Conservation (phyloP, 2,113 vertebrate genomes). For the Agapornis roseicollis region DNA sequence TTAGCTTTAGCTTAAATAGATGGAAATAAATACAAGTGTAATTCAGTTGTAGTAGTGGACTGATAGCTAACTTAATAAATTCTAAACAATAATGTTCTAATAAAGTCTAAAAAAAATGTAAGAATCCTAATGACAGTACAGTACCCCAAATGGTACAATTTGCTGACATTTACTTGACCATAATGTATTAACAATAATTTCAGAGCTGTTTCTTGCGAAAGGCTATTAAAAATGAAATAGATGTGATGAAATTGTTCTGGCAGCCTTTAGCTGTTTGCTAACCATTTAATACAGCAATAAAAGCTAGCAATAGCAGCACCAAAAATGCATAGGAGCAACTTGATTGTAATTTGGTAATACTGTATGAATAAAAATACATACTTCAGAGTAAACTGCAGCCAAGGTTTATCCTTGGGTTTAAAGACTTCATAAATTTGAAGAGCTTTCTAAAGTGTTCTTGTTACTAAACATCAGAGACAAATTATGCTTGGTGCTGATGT, state of each 20-base stretch:
- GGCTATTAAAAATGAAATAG: constrained; percentile 49
- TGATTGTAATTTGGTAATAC: constrained; percentile 57
- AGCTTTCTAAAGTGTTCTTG: constrained; percentile 11
- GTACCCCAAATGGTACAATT: background rate
- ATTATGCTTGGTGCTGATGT: constrained; percentile 31
- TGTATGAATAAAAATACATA: constrained; percentile 8
- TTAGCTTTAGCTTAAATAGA: background rate
- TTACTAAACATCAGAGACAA: constrained; percentile 39
- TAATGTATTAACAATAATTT: constrained; percentile 34
- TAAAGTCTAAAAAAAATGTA: constrained; percentile 25
- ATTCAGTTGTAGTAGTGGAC: background rate
- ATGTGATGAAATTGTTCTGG: constrained; percentile 34
- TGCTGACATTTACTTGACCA: constrained; percentile 13
- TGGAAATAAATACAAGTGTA: background rate
- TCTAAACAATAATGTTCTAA: background rate
- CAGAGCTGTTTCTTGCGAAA: constrained; percentile 10
- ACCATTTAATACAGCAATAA: constrained; percentile 50
- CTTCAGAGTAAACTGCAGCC: constrained; percentile 3
- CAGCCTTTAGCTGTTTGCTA: constrained; percentile 42
- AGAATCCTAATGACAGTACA: background rate
- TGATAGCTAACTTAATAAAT: background rate
- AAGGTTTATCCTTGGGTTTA: constrained; percentile 47
- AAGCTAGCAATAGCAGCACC: constrained; percentile 14
- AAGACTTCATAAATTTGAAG: constrained; percentile 53
- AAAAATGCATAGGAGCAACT: constrained; percentile 52